These are phyloP conservation scores for Drosophila melanica DNA, from an alignment of 1,140 invertebrate species.

Conservation along the genomic window DNA sequence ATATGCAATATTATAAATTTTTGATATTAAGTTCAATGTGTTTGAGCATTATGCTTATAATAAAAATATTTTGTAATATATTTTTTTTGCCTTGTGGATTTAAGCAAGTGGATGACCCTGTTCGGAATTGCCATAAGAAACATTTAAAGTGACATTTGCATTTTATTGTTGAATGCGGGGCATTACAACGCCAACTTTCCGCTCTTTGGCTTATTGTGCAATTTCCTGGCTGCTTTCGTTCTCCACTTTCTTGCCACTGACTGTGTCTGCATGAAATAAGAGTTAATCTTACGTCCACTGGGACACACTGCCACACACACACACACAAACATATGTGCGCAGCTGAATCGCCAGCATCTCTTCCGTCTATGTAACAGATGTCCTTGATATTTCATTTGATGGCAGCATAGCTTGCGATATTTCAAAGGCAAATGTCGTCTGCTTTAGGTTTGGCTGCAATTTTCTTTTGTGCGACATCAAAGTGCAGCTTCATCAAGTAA, in stretches of 20 bases:
- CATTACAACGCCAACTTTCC: constrained; percentile 63
- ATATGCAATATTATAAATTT: no score
- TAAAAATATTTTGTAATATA: neutral
- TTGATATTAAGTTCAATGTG: no score
- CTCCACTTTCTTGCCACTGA: constrained; percentile 46
- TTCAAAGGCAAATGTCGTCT: constrained; percentile 51
- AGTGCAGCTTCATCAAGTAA: constrained; percentile 64
- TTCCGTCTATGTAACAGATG: constrained; percentile 57
- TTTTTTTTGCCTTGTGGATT: neutral
- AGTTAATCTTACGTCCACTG: constrained; percentile 68
- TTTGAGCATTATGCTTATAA: neutral
- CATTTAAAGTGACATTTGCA: constrained; percentile 67
- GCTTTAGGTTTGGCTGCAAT: constrained; percentile 53
- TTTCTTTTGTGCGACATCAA: constrained; percentile 62
- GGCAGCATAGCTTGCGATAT: constrained; percentile 38
- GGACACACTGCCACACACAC: constrained; percentile 38
- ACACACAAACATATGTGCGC: constrained; percentile 4
- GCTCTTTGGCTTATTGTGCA: constrained; percentile 65
- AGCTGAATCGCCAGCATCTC: constrained; percentile 38
- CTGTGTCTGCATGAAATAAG: constrained; percentile 67
- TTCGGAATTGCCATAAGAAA: constrained; percentile 47
- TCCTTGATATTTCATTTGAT: constrained; percentile 68
- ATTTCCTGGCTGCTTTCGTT: constrained; percentile 46
- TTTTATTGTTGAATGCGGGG: constrained; percentile 65
- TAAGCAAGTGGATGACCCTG: constrained; percentile 27